These are phyloP conservation scores for Hydrotaea cyrtoneurina DNA, from an alignment of 2,888 invertebrate genomes.

Conservation along the genomic window DNA sequence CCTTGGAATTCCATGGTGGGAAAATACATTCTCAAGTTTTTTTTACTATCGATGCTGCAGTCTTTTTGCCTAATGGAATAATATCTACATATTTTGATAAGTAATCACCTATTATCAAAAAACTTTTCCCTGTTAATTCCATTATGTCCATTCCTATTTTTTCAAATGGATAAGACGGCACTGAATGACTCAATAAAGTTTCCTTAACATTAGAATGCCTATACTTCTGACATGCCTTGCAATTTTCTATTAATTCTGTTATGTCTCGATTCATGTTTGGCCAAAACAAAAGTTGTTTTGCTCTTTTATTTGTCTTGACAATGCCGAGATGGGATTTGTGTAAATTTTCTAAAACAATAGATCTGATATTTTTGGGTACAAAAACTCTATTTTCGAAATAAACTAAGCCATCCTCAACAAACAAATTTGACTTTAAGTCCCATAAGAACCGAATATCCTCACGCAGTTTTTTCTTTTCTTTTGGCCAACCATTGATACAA, in stretches of 20 bases:
- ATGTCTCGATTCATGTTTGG: conserved; percentile 43
- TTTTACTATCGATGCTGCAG: neutral
- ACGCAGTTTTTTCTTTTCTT: conserved; percentile 22
- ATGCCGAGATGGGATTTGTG: conserved; percentile 47
- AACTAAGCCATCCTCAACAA: conserved; percentile 23
- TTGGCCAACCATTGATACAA: too few relatives aligned
- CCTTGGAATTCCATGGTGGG: neutral
- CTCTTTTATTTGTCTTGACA: conserved; percentile 27
- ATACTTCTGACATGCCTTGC: neutral
- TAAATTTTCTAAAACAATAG: conserved; percentile 17
- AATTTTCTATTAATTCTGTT: conserved; percentile 19
- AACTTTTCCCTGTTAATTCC: conserved; percentile 46
- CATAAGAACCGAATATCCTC: neutral
- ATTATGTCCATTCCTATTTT: conserved; percentile 44
- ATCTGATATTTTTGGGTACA: conserved; percentile 10
- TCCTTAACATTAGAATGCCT: conserved; percentile 28
- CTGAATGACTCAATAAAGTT: conserved; percentile 29
- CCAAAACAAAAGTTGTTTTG: conserved; percentile 43
- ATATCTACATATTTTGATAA: conserved; percentile 48
- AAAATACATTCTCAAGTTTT: neutral
- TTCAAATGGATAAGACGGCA: conserved; percentile 28
- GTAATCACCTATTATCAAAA: conserved; percentile 38
- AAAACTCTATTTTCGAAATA: conserved; percentile 29
- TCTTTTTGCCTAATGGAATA: conserved; percentile 17
- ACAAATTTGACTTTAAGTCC: neutral